Base-by-base conservation (phyloP, 2,113 vertebrate species). In the Pangasianodon gigas region DNA sequence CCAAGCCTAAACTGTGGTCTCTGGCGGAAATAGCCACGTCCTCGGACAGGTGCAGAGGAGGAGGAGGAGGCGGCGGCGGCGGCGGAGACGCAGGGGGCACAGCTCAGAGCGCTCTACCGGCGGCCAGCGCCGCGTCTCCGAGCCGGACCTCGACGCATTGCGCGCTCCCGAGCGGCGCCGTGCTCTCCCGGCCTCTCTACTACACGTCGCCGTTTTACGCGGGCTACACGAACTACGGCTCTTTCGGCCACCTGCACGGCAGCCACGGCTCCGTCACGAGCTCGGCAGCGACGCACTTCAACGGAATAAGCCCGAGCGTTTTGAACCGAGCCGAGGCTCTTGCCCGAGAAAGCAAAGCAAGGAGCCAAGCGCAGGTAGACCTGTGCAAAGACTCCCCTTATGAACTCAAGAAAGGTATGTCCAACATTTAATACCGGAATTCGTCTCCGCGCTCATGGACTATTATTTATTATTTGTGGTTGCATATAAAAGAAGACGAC, bases 341-440 rank as follows among this genome's bases (percentile, higher is more conserved):
- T 96, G 97, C 97, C 90, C 98, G 99, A 94, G 98, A 99, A 93
- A 96, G 97, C 96, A 99, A 98, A 97, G 95, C 97, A 95, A 96
- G 97, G 94, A 97, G 96, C 96, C 98, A 98, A 94, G 96, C 97
- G 92, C 98, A 99, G 95, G 96, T 98, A 97, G 98, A 99, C 94
- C 97, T 98, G 95, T 97, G 97, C 97, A 99, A 98, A 97, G 98
- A 99, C 96, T 96, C 97, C 93, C 96, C 97, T 96, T 99, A 98
- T 97, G 98, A 99, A 96, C 95, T 98, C 96, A 99, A 99, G 97
- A 99, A 99, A 99, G 98, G 98, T 99, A 99, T 98, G 98, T 99
- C 98, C 96, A 97, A 98, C 96, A 97, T 99, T 98, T 99, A 99
- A 98, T 96, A 96, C 93, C 94, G 96, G 96, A 96, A 84, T 96